A percentile compares a stretch with the other conserved stretches of the same genome.
Evolutionary conservation across 2,113 vertebrate species (phyloP).

Genomic region (Neolamprologus modestus): DNA sequence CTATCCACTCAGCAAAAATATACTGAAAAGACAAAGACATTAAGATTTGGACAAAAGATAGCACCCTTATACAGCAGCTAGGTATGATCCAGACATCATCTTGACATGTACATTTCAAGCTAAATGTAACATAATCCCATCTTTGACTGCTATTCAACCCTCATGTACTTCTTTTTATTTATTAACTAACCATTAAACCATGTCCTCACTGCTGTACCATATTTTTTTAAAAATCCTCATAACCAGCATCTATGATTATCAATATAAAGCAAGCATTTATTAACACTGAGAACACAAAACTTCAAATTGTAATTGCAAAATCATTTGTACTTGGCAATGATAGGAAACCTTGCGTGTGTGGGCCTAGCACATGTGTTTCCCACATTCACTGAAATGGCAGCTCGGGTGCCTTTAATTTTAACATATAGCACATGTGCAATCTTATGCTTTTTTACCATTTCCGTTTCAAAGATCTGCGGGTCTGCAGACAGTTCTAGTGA

Average conservation of each 20-base stretch:
- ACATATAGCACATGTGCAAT: background rate
- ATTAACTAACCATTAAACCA: background rate
- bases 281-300: background rate
- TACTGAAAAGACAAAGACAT: background rate
- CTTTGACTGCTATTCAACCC: background rate
- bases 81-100: background rate
- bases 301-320: background rate
- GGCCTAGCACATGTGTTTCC: background rate
- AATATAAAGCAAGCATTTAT: background rate
- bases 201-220: background rate
- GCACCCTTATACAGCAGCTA: background rate
- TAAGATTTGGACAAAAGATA: background rate
- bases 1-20: background rate
- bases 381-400: background rate
- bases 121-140: background rate
- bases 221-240: background rate
- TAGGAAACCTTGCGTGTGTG: background rate
- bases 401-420: background rate
- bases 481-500: background rate
- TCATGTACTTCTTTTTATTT: rapidly evolving
- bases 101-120: background rate
- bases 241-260: background rate
- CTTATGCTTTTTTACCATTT: background rate
- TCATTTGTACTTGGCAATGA: background rate
- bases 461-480: background rate